A percentile compares a stretch with the other conserved stretches of the same genome.
phyloP scores from a whole-genome alignment of 2,797 vertebrate species.

The Graptemys geographica region DNA sequence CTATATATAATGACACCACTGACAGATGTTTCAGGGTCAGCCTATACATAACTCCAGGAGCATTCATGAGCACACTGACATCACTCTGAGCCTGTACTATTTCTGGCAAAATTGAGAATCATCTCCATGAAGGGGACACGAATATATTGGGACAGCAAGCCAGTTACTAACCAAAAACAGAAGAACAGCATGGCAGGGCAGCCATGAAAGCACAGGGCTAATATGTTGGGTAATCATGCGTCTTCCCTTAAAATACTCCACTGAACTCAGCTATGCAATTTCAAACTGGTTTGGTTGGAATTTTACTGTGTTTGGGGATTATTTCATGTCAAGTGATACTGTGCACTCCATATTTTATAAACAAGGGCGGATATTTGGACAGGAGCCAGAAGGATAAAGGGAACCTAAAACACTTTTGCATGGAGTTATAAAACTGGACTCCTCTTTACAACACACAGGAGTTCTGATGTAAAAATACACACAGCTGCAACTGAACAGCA shows the following conservation, averaged over 20 bases:
- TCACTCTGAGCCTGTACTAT: background rate
- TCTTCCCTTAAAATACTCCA: background rate
- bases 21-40: background rate
- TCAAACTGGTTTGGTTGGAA: background rate
- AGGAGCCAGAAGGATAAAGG: background rate
- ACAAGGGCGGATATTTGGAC: slow-evolving; percentile 8
- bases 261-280: background rate
- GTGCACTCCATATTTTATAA: background rate
- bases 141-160: background rate
- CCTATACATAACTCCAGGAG: background rate
- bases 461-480: background rate
- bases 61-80: background rate
- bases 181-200: background rate
- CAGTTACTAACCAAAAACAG: background rate
- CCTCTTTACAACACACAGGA: background rate
- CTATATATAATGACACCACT: background rate
- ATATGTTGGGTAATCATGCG: background rate
- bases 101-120: background rate
- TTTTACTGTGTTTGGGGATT: background rate
- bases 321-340: background rate
- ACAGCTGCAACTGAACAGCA: background rate
- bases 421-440: background rate
- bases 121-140: background rate
- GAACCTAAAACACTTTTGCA: background rate
- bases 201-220: background rate